Base-by-base conservation (phyloP, 64 coral and sea anemone genomes). In the Montipora cactus region DNA sequence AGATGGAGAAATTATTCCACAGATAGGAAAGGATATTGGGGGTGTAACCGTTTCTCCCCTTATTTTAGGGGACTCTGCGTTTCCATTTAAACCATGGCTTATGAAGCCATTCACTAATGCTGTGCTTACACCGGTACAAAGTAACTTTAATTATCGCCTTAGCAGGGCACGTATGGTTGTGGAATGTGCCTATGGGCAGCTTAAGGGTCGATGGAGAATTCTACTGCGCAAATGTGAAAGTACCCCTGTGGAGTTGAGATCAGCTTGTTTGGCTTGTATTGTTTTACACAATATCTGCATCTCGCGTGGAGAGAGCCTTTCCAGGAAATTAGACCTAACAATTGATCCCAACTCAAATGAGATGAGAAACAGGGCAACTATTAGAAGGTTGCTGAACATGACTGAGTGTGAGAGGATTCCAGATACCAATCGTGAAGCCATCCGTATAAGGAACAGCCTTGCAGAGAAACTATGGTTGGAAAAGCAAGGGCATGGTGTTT, bases 271-370 rank as follows among this genome's bases (percentile, higher is more conserved):
- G 46, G 70, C 93, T 44, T 90, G 93, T 81, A 88, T 87, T 90
- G 81, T 95, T 53, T 58, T 95, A 5, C 93, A 95, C 55, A 95
- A 95, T 72, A 61, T 95, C 47, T 95, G 93, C 51, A 53, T 53
- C 51, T 53, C 51, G 51, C 51, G 51, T 53, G 51, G 51, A 53
- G 51, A 53, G 51, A 53, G 51, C 51, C 51, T 53, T 53, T 53
- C 51, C 51, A 53, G 51, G 51, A 53, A 53, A 53, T 53, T 53
- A 53, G 51, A 53, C 51, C 51, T 53, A 53, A 53, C 51, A 53
- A 53, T 53, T 53, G 51, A 53, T 53, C 51, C 51, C 51, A 53
- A 53, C 51, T 53, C 51, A 53, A 53, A 53, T 53, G 51, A 53
- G 51, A 53, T 53, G 51, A 53, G 23, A 23, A 23, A 23, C 23